Conservation (phyloP, 2,888 invertebrate genomes). For the Timema cristinae region DNA sequence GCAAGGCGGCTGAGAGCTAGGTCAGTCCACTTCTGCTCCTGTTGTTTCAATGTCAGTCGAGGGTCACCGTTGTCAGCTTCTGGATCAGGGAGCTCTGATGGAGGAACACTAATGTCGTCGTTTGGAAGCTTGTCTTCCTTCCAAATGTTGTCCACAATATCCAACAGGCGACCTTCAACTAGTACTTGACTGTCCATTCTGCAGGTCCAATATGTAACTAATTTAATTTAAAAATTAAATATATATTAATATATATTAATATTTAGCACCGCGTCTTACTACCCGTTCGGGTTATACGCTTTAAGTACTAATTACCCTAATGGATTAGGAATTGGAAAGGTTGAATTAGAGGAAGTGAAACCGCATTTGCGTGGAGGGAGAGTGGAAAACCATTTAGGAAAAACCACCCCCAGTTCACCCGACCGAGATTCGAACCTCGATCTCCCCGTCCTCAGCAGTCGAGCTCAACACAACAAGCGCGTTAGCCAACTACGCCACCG, state of each 20-base stretch:
- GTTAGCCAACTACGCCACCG: too few relatives aligned
- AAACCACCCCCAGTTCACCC: too few relatives aligned
- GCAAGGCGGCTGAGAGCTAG: slow-evolving; percentile 51
- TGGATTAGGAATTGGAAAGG: too few relatives aligned
- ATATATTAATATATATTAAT: background rate
- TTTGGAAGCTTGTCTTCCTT: slow-evolving; percentile 74
- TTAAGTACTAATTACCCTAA: too few relatives aligned
- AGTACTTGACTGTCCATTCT: slow-evolving; percentile 74
- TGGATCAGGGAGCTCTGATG: slow-evolving; percentile 85
- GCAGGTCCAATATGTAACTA: background rate
- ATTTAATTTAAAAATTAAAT: background rate
- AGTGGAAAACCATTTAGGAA: too few relatives aligned
- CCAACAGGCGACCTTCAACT: slow-evolving; percentile 69
- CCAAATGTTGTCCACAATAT: slow-evolving; percentile 85
- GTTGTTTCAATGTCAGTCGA: slow-evolving; percentile 83
- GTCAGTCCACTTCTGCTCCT: slow-evolving; percentile 71
- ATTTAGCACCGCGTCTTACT: too few relatives aligned
- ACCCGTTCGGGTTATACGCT: too few relatives aligned
- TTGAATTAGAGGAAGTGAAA: too few relatives aligned
- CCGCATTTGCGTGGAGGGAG: too few relatives aligned
- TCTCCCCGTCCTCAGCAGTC: too few relatives aligned
- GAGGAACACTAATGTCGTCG: slow-evolving; percentile 81
- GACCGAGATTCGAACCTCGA: too few relatives aligned
- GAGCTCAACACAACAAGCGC: too few relatives aligned
- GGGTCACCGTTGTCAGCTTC: slow-evolving; percentile 91